phyloP scores from a whole-genome alignment of 2,888 invertebrate species.

The Eubasilissa splendida region DNA sequence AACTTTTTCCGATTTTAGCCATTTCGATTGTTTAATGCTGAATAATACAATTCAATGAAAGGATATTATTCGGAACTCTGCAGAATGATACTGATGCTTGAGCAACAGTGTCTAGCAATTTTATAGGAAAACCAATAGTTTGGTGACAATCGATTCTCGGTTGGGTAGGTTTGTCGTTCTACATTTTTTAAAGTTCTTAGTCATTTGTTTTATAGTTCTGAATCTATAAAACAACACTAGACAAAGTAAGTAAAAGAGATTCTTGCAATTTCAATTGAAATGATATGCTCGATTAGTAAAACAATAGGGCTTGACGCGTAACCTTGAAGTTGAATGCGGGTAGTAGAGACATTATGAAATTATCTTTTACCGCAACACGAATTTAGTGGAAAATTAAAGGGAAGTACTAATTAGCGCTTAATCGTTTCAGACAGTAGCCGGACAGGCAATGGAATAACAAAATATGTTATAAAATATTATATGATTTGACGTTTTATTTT shows the following conservation, averaged over 20 bases:
- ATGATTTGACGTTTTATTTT: too few species aligned
- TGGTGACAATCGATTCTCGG: conserved; percentile 55
- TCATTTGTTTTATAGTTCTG: conserved; percentile 35
- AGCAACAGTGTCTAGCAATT: conserved; percentile 41
- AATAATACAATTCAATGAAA: conserved; percentile 7
- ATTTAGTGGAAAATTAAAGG: conserved; percentile 4
- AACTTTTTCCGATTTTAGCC: conserved; percentile 41
- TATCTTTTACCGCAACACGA: conserved; percentile 14
- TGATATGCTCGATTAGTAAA: conserved; percentile 38
- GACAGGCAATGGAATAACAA: neutral
- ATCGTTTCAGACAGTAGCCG: neutral
- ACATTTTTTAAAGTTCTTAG: conserved; percentile 48
- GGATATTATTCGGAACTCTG: conserved; percentile 15
- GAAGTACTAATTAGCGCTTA: conserved; percentile 16
- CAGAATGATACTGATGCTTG: conserved; percentile 50
- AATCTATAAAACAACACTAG: conserved; percentile 30
- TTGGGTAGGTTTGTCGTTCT: conserved; percentile 58
- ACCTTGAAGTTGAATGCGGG: conserved; percentile 37
- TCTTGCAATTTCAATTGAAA: conserved; percentile 17
- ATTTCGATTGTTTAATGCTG: conserved; percentile 8
- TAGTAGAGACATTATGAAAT: conserved; percentile 19
- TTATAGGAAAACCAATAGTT: conserved; percentile 53
- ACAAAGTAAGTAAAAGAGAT: conserved; percentile 29
- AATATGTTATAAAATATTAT: too few species aligned
- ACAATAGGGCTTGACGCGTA: conserved; percentile 31